phyloP scores from a whole-genome alignment of 1,140 invertebrate genomes.

The Araneus ventricosus region DNA sequence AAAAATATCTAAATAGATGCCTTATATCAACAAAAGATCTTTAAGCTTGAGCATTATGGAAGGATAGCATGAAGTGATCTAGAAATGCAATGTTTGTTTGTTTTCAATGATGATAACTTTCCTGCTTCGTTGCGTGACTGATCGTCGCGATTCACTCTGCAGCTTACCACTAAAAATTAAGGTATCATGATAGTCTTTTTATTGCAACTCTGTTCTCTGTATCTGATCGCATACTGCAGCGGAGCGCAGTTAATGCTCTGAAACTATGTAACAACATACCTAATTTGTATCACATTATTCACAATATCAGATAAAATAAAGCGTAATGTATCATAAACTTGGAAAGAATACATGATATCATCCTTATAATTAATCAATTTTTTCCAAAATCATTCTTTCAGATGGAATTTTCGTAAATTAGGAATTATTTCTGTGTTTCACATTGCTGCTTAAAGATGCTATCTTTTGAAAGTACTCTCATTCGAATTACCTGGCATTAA shows the following conservation, averaged over 20 bases:
- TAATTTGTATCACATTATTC: no score
- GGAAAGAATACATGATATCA: no score
- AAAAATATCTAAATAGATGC: not conserved
- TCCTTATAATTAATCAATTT: no score
- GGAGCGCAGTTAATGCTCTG: not conserved
- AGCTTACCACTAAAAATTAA: not conserved
- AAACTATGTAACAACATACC: not conserved
- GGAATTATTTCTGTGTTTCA: no score
- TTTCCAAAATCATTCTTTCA: no score
- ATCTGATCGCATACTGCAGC: not conserved
- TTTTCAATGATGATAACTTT: not conserved
- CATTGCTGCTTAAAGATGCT: no score
- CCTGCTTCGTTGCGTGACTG: conserved; percentile 1
- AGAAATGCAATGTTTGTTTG: conserved; percentile 1
- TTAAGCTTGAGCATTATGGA: not conserved
- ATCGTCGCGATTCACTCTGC: not conserved
- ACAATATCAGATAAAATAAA: no score
- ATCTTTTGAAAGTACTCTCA: no score
- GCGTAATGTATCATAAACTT: no score
- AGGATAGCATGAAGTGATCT: not conserved
- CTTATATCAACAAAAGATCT: conserved; percentile 4
- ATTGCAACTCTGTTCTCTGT: not conserved
- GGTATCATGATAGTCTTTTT: not conserved
- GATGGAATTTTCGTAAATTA: no score
- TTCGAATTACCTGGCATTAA: no score